Percentiles rank a stretch among this genome's conserved stretches.
phyloP scores from a whole-genome alignment of 2,888 invertebrate genomes.

The Oxytorus armatus region DNA sequence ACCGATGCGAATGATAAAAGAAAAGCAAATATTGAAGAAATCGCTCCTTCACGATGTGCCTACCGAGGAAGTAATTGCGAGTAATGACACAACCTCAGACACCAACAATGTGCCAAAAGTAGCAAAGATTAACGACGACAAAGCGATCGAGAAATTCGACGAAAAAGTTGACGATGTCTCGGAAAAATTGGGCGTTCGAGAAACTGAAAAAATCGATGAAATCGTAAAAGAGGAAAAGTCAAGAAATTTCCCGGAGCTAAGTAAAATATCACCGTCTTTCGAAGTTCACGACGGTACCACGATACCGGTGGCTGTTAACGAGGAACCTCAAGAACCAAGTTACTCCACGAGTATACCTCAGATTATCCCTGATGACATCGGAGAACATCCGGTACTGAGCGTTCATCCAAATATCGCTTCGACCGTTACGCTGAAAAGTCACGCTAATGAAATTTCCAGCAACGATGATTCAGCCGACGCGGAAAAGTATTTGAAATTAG shows the following conservation, averaged over 20 bases:
- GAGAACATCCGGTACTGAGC: constrained; percentile 71
- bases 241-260: constrained; percentile 16
- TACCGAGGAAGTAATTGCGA: constrained; percentile 77
- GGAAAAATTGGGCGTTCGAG: neutral
- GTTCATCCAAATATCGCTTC: constrained; percentile 72
- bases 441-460: neutral
- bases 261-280: constrained; percentile 70
- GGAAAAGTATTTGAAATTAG: constrained; percentile 32
- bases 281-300: constrained; percentile 90
- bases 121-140: too few relatives aligned
- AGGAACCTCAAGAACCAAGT: constrained; percentile 63
- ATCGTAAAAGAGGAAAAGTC: neutral
- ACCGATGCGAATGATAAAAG: constrained; percentile 87
- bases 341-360: constrained; percentile 61
- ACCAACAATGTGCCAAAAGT: constrained; percentile 25
- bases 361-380: constrained; percentile 25
- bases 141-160: neutral
- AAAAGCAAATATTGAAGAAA: constrained; percentile 86
- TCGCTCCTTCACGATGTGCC: constrained; percentile 84
- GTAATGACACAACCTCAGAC: constrained; percentile 7
- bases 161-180: neutral
- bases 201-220: constrained; percentile 1
- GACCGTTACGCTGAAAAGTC: constrained; percentile 45
- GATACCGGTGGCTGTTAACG: constrained; percentile 78
- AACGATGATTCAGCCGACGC: constrained; percentile 19